Conservation (phyloP, 2,113 vertebrate species). For the Pachyramphus minor region DNA sequence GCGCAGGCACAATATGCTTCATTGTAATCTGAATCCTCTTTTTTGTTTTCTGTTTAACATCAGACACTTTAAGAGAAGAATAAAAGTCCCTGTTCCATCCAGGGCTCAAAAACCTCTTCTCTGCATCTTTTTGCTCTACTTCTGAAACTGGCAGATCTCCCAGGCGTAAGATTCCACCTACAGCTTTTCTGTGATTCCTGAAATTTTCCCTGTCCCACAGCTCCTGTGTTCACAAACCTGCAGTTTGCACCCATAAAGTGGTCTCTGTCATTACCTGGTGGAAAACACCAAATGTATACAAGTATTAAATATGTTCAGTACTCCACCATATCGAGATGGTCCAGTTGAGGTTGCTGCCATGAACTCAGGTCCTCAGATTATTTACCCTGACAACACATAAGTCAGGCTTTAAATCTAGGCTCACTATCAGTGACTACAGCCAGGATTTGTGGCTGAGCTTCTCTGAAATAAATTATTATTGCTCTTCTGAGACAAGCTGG, state of each 20-base stretch:
- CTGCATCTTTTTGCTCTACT: not conserved
- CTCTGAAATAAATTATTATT: not conserved
- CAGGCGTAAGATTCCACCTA: not conserved
- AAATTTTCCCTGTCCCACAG: not conserved
- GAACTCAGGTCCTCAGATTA: not conserved
- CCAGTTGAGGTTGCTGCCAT: not conserved
- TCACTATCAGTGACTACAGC: not conserved
- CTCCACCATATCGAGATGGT: not conserved
- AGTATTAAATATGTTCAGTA: not conserved
- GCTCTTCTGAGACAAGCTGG: not conserved
- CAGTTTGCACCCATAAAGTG: not conserved
- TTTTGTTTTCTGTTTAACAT: slow-evolving; percentile 25
- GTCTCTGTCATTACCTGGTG: not conserved
- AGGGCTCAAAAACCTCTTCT: not conserved
- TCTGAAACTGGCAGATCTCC: not conserved
- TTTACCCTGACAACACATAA: not conserved
- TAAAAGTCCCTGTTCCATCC: not conserved
- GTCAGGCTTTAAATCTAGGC: not conserved
- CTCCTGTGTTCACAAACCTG: not conserved
- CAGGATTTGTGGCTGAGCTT: not conserved
- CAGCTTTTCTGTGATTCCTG: not conserved
- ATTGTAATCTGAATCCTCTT: not conserved
- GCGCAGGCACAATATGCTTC: not conserved
- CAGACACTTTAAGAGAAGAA: not conserved
- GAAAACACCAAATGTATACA: not conserved